Conservation (phyloP, 1,140 invertebrate species). For the Stegodyphus dumicola region DNA sequence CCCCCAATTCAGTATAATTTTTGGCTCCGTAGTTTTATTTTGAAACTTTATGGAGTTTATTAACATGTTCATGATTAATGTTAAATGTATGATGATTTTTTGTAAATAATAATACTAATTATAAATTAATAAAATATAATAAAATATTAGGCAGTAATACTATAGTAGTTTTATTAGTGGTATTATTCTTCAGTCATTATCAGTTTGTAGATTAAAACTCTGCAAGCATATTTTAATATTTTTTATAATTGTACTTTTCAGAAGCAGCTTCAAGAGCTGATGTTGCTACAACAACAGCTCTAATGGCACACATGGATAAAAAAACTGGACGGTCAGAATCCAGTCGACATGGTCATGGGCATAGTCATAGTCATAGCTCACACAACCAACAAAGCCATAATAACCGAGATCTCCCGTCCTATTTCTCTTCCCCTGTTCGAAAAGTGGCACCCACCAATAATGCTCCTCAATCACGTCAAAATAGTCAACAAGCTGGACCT, state of each 20-base stretch:
- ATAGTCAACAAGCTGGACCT: constrained; percentile 38
- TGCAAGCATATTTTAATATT: not conserved
- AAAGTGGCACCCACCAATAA: constrained; percentile 60
- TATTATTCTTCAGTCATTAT: not conserved
- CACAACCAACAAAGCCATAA: constrained; percentile 45
- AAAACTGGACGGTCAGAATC: constrained; percentile 52
- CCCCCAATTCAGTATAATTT: too few relatives aligned
- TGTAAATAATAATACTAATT: too few relatives aligned
- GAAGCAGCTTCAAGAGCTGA: constrained; percentile 50
- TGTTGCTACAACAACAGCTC: constrained; percentile 60
- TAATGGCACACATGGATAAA: constrained; percentile 61
- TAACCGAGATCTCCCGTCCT: constrained; percentile 60
- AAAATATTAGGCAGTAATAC: too few relatives aligned
- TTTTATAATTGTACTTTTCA: not conserved
- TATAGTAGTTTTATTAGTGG: not conserved
- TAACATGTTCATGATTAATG: too few relatives aligned
- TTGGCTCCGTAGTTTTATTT: too few relatives aligned
- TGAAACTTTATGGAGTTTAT: too few relatives aligned
- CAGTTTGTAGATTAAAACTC: not conserved
- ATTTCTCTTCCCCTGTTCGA: constrained; percentile 62
- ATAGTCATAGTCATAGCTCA: constrained; percentile 46
- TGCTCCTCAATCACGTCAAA: constrained; percentile 48
- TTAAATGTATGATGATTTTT: too few relatives aligned
- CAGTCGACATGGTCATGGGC: constrained; percentile 37
- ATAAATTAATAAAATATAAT: too few relatives aligned